phyloP scores from a whole-genome alignment of 2,888 invertebrate species.

The Leptinotarsa rubiginosa region DNA sequence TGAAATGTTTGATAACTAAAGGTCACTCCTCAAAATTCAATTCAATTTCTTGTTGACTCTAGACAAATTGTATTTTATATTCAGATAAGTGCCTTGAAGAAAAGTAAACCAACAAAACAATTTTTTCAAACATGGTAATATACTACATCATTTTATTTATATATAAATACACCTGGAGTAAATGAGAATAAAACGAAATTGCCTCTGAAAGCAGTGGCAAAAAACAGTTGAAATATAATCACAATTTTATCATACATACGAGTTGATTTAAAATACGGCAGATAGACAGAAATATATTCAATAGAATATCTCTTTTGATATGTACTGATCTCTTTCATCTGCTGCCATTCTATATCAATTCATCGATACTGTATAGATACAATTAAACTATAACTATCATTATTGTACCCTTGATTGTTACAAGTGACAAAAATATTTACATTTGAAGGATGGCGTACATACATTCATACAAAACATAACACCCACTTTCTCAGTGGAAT shows the following conservation, averaged over 20 bases:
- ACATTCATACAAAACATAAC: conserved; percentile 33
- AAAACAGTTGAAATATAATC: conserved; percentile 5
- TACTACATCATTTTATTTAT: conserved; percentile 11
- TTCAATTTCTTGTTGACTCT: neutral
- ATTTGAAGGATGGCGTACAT: conserved; percentile 49
- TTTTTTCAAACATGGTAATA: neutral
- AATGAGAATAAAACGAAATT: neutral
- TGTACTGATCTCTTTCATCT: neutral
- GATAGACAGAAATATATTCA: neutral
- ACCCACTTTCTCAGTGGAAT: conserved; percentile 56
- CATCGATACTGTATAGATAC: conserved; percentile 11
- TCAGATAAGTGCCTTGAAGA: neutral
- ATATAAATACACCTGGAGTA: neutral
- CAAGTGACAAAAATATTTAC: conserved; percentile 52
- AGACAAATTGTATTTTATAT: neutral
- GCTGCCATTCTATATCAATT: neutral
- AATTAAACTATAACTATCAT: conserved; percentile 34
- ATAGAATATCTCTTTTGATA: neutral
- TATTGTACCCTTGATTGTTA: conserved; percentile 58
- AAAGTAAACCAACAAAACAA: neutral
- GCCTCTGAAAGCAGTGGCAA: conserved; percentile 7
- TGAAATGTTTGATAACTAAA: too few species aligned
- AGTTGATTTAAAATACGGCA: conserved; percentile 5
- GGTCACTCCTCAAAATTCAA: neutral
- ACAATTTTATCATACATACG: neutral